Base-by-base conservation (phyloP, 92 coral and sea anemone genomes). In the Nematostella vectensis region DNA sequence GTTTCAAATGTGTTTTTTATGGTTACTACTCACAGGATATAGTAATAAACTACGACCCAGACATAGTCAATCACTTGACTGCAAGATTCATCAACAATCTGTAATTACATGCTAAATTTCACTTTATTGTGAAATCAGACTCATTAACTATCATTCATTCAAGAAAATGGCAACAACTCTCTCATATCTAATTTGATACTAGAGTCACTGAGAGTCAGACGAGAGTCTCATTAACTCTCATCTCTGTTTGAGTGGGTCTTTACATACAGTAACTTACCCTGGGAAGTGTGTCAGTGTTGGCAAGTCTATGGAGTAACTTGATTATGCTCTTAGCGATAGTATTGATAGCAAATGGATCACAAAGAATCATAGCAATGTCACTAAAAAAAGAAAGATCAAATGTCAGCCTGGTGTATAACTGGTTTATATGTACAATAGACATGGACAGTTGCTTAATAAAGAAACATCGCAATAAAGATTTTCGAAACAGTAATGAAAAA, bases 291-390 rank as follows among this genome's bases (percentile, higher is more conserved):
- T 91, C 98, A 2, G 93, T 78, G 33, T 73, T 73, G 6, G 69
- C 91, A 38, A 91, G 94, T 70, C 83, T 79, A 36, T 59, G 81
- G 0, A 91, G 78, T 31, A 78, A 72, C 67, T 87, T 91, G 22
- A 91, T 80, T n/a, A 91, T 73, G 56, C 98, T 91, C 52, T 76
- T 82, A 53, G 85, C 67, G 40, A 91, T 83, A 39, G 91, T 88
- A 57, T 91, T 87, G 16, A 91, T 76, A 47, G 96, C 98, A 82
- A 91, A 91, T 21, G 98, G 98, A 61, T 91, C 98, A 63, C 98
- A 91, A 43, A 91, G 54, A 51, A 91, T 88, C 98, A 91, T 91
- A 9, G 98, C 98, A 39, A 91, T 75, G 64, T 91, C 98, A 31
- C 98, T 91, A 62, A 11, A 68, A 64, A 27, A 30, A 76, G 1